phyloP scores from a whole-genome alignment of 2,797 vertebrate genomes.

The Taenioides sp. region DNA sequence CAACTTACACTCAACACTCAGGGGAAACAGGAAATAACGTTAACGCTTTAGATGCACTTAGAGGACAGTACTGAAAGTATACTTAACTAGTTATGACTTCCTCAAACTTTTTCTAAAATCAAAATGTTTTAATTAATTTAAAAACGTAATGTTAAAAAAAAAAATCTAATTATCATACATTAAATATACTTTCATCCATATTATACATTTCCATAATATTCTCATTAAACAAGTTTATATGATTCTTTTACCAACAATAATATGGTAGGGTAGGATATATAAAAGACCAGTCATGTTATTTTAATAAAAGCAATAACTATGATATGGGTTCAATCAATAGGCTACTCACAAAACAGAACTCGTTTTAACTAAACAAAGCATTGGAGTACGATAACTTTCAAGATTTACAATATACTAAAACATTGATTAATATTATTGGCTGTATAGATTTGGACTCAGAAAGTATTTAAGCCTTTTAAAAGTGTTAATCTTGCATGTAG shows the following conservation, averaged over 20 bases:
- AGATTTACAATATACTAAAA: neutral
- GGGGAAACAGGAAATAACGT: slow-evolving; percentile 20
- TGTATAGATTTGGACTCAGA: neutral
- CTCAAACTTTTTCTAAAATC: neutral
- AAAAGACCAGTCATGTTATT: neutral
- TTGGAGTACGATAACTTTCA: neutral
- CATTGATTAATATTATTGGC: neutral
- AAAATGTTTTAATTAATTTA: too few relatives aligned
- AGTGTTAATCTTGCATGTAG: neutral
- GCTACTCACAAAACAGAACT: neutral
- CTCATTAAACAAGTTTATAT: neutral
- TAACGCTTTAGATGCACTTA: neutral
- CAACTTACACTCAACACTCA: neutral
- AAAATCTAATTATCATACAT: neutral
- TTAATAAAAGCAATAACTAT: neutral
- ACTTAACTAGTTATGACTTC: neutral
- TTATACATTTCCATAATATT: neutral
- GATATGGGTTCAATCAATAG: neutral
- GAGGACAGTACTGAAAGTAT: neutral
- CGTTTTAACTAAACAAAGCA: neutral
- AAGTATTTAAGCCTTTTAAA: neutral
- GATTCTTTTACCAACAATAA: too few relatives aligned
- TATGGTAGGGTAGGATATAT: neutral
- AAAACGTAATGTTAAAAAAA: too few relatives aligned
- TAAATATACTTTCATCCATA: neutral